Evolutionary conservation across 2,888 invertebrate genomes (phyloP).

Genomic region (Seira musarum): DNA sequence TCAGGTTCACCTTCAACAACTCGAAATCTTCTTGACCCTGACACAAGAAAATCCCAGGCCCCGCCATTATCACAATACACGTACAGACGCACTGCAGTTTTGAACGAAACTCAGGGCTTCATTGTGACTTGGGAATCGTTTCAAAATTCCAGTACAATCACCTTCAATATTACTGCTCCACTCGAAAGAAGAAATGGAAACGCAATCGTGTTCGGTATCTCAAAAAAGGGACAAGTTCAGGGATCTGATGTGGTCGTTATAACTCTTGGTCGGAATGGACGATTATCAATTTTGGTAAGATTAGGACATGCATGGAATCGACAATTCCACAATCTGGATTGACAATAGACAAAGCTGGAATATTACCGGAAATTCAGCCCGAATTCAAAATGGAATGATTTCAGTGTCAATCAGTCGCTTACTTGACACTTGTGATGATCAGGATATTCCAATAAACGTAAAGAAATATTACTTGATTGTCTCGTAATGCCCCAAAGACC

Average conservation of each 20-base stretch:
- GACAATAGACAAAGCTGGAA: constrained; percentile 24
- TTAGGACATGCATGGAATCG: constrained; percentile 39
- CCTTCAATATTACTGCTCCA: constrained; percentile 1
- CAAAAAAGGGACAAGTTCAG: background rate
- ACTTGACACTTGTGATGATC: constrained; percentile 15
- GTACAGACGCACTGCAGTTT: background rate
- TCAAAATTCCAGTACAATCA: background rate
- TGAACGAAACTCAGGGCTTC: background rate
- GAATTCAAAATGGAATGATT: background rate
- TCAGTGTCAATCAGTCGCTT: background rate
- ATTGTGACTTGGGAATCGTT: background rate
- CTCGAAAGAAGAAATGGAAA: background rate
- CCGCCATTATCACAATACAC: too few species aligned
- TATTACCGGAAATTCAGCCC: background rate
- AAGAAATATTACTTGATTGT: background rate
- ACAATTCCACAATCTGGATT: background rate
- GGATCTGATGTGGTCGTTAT: constrained; percentile 13
- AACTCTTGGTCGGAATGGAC: background rate
- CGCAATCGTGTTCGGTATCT: constrained; percentile 8
- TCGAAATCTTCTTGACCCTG: too few species aligned
- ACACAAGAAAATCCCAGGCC: too few species aligned
- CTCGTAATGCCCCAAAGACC: background rate
- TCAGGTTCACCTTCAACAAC: too few species aligned
- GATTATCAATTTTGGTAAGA: background rate
- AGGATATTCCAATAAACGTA: constrained; percentile 10